phyloP scores from a whole-genome alignment of 2,797 vertebrate species.

The Danio kyathit region DNA sequence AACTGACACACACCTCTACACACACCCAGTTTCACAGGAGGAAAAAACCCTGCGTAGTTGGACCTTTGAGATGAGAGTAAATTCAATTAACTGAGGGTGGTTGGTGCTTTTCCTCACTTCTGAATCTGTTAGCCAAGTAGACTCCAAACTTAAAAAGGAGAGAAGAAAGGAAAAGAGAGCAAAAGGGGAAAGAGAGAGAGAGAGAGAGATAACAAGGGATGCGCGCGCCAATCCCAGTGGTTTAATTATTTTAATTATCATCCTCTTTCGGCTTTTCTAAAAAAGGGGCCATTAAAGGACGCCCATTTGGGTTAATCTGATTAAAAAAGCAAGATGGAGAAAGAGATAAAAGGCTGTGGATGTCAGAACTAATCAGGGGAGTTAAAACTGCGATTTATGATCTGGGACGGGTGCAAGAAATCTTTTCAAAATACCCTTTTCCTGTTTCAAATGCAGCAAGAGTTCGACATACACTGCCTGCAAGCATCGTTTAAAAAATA shows the following conservation, averaged over 20 bases:
- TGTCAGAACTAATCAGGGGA: slow-evolving; percentile 84
- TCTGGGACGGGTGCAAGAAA: slow-evolving; percentile 80
- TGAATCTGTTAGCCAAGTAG: slow-evolving; percentile 77
- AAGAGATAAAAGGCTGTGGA: slow-evolving; percentile 88
- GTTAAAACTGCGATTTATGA: slow-evolving; percentile 78
- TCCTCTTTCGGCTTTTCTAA: slow-evolving; percentile 85
- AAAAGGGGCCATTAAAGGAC: slow-evolving; percentile 87
- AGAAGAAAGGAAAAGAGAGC: slow-evolving; percentile 75
- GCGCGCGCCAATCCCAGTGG: slow-evolving; percentile 82
- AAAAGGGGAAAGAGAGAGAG: slow-evolving; percentile 64
- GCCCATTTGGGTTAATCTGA: slow-evolving; percentile 90
- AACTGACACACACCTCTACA: slow-evolving; percentile 67
- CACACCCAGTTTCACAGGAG: slow-evolving; percentile 68
- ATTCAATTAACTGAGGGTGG: slow-evolving; percentile 79
- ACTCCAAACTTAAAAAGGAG: slow-evolving; percentile 77
- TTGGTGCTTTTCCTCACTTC: slow-evolving; percentile 76
- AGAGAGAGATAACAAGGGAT: slow-evolving; percentile 32
- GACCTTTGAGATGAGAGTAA: slow-evolving; percentile 81
- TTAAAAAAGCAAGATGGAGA: slow-evolving; percentile 79
- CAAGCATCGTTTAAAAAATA: too few relatives aligned
- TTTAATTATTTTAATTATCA: slow-evolving; percentile 96
- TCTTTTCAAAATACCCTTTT: slow-evolving; percentile 19
- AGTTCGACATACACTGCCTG: background rate
- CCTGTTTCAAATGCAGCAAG: slow-evolving; percentile 51
- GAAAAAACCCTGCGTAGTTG: slow-evolving; percentile 63